Percentiles rank a stretch among this genome's conserved stretches.
These are phyloP conservation scores for Lepus oiostolus DNA, from an alignment of 2,797 vertebrate species.

Conservation along the genomic window DNA sequence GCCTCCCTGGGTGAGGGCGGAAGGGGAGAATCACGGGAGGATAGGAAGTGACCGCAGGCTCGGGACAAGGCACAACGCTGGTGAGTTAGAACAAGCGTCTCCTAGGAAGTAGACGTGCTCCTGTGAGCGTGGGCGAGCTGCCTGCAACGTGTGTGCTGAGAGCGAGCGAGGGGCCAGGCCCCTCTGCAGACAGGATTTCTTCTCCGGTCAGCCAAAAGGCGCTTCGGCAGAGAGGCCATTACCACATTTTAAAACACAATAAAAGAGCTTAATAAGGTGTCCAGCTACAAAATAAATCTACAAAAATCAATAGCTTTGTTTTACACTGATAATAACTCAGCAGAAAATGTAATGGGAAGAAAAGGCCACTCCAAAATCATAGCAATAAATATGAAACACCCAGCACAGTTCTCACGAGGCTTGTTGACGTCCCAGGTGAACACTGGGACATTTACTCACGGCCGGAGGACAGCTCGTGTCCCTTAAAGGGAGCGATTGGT, in stretches of 20 bases:
- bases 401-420: fast-evolving
- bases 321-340: not conserved
- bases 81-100: not conserved
- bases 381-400: not conserved
- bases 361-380: not conserved
- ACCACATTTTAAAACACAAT: conserved; percentile 49
- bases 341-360: not conserved
- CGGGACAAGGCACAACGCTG: fast-evolving
- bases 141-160: not conserved
- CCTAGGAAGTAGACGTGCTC: not conserved
- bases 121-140: not conserved
- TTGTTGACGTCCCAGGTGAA: fast-evolving
- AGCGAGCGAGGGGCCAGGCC: not conserved
- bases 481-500: not conserved
- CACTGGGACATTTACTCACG: fast-evolving
- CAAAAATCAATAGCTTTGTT: conserved; percentile 54
- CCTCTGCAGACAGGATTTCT: not conserved
- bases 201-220: not conserved
- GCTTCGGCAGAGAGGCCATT: not conserved
- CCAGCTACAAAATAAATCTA: conserved; percentile 49
- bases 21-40: not conserved
- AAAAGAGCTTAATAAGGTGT: conserved; percentile 49
- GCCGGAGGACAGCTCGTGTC: not conserved
- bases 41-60: fast-evolving
- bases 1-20: too few species aligned